Base-by-base conservation (phyloP, 2,888 invertebrate genomes). In the Morpho achilles region DNA sequence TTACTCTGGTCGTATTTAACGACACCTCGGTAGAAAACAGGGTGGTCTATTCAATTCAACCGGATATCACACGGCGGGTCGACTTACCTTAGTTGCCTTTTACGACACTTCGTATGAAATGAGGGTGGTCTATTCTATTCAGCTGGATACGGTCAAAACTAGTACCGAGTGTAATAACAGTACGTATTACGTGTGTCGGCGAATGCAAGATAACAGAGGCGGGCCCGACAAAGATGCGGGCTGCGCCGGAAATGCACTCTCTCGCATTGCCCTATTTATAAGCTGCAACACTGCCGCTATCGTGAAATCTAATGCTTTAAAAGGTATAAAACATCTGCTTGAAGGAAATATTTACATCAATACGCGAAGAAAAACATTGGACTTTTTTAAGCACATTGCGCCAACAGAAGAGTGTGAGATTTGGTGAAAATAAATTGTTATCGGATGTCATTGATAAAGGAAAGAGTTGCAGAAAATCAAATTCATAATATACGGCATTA, bases 221-320 rank as follows among this genome's bases (percentile, higher is more conserved):
- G 69, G 69, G 66, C 69, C 67, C 70, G 66, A 70, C 70, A 73
- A 77, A 75, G 79, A 77, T 76, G 74, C 74, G 76, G 71, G 72
- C 71, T 67, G 74, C 76, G 80, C 77, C 77, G 84, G 84, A 84
- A 82, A 80, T 74, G 75, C 76, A 75, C 77, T 79, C 77, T 75
- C 79, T 73, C 78, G 77, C 69, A 76, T 70, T 80, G 83, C 73
- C 80, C 84, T 84, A 85, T 85, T 85, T 82, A 84, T 81, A 80
- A 67, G 68, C 67, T 65, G 65, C 66, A 63, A 68, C 63, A 65
- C 66, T 64, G 65, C 65, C 65, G 67, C 62, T 64, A 65, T 57
- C 52, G 56, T 58, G 49, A 42, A 55, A 50, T 47, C n/a, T 49
- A n/a, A 44, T 9, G 44, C 16, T 23, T 53, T 53, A 40, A 23